Evolutionary conservation across 2,113 vertebrate species (phyloP).

Genomic region (Sinocyclocheilus rhinocerous): DNA sequence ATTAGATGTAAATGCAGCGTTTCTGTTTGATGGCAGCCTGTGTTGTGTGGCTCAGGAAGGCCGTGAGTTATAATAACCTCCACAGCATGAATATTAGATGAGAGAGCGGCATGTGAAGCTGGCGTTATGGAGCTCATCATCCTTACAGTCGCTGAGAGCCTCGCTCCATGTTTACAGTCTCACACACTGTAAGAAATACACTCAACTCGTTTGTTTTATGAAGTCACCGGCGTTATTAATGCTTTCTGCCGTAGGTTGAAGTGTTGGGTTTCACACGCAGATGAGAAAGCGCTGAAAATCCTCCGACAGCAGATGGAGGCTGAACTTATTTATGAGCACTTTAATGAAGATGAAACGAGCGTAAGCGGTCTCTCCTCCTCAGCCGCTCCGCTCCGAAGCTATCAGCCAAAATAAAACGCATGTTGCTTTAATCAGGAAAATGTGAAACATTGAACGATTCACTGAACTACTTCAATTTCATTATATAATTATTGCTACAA

Average conservation of each 20-base stretch:
- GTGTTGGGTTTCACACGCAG: not conserved
- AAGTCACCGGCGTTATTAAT: not conserved
- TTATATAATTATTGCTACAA: slow-evolving; percentile 54
- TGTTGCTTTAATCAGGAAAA: slow-evolving; percentile 69
- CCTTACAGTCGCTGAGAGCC: not conserved
- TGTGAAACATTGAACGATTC: slow-evolving; percentile 61
- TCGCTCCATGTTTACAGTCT: not conserved
- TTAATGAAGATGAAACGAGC: slow-evolving; percentile 66
- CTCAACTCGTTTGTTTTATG: not conserved
- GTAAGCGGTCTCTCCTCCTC: slow-evolving; percentile 38
- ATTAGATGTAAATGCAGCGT: not conserved
- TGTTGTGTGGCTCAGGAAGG: not conserved
- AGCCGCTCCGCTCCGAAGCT: slow-evolving; percentile 60
- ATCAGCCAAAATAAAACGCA: slow-evolving; percentile 62
- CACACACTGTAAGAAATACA: not conserved
- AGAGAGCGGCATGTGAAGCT: not conserved
- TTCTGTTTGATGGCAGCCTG: not conserved
- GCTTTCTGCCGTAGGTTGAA: not conserved
- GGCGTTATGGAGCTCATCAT: not conserved
- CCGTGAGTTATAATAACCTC: not conserved
- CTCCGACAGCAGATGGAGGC: slow-evolving; percentile 50
- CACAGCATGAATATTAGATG: not conserved
- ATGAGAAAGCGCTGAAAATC: not conserved
- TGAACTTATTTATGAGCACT: slow-evolving; percentile 65
- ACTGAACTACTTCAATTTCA: slow-evolving; percentile 58